Base-by-base conservation (phyloP, 2,113 vertebrate species). In the Mormyrus lacerda region DNA sequence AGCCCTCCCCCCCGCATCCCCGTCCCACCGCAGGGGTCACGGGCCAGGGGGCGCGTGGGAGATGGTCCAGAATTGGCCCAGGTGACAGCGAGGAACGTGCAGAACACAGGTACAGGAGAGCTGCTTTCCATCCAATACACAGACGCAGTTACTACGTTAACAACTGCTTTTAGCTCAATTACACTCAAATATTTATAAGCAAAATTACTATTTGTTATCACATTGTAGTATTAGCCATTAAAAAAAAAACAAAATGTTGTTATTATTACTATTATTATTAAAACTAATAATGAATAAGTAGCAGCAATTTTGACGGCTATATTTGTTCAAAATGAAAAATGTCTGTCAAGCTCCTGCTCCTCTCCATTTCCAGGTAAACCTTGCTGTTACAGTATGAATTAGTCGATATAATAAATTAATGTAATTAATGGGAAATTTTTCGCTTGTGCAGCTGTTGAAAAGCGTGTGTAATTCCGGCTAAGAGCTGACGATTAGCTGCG, bases 401-500 rank as follows among this genome's bases (percentile, higher is more conserved):
- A 79, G 73, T 79, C 17, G 42, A 79, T 79, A 42, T 79, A 35
- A 79, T 42, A 79, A 39, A 79, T 79, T 0, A 42, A 39, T 79
- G 17, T 2, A 79, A 39, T 79, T 79, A 69, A 31, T 69, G n/a
- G 11, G 39, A 79, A 79, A 39, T 19, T 79, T 79, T 42, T 19
- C 6, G 15, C 73, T 79, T 19, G 35, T 79, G 35, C 35, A 79
- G n/a, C 61, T 69, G 27, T 31, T 69, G 35, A 19, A 79, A 19
- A 42, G 15, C 1, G 35, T 42, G 35, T 79, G 73, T 79, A 7
- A 79, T 35, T 42, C 35, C 11, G 4, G 35, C 27, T 39, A 76
- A 76, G 69, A 79, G 35, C 73, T 19, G 73, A 6, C 73, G 31
- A 79, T 42, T 79, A 39, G 73, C 91, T 92, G 91, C 82, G 92